Conservation (phyloP, 2,797 vertebrate genomes). For the Sebastes minor region DNA sequence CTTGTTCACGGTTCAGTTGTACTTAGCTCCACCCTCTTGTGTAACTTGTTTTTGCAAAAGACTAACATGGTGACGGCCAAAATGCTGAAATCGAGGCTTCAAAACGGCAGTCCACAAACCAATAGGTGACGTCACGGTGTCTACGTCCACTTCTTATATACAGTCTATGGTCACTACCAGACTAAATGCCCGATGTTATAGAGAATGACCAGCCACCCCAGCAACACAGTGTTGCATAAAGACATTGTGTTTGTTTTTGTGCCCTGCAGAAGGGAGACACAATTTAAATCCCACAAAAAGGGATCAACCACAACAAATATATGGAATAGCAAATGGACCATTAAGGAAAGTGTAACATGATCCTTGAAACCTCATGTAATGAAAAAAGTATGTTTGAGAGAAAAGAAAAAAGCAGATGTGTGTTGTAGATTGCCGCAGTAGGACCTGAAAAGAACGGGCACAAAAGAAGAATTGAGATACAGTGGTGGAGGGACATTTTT, state of each 20-base stretch:
- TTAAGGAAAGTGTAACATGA: slow-evolving; percentile 28
- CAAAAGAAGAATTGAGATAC: neutral
- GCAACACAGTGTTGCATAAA: neutral
- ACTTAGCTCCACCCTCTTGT: too few species aligned
- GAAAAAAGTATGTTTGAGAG: slow-evolving; percentile 28
- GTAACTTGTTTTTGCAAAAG: too few species aligned
- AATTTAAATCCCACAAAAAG: neutral
- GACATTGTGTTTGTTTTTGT: neutral
- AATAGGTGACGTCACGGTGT: too few species aligned
- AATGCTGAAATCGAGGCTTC: too few species aligned
- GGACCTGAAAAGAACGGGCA: neutral
- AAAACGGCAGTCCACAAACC: too few species aligned
- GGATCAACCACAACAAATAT: neutral
- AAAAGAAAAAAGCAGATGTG: slow-evolving; percentile 9
- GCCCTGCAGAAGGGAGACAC: neutral
- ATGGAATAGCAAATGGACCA: neutral
- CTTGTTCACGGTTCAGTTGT: too few species aligned
- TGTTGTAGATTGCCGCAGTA: neutral
- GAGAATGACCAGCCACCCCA: neutral
- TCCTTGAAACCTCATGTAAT: slow-evolving; percentile 20
- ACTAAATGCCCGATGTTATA: neutral
- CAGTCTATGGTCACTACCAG: too few species aligned
- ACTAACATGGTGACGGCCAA: too few species aligned
- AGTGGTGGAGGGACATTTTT: slow-evolving; percentile 17
- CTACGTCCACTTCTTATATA: too few species aligned